These are phyloP conservation scores for Rhyacophila evoluta DNA, from an alignment of 2,888 invertebrate species.

Conservation along the genomic window DNA sequence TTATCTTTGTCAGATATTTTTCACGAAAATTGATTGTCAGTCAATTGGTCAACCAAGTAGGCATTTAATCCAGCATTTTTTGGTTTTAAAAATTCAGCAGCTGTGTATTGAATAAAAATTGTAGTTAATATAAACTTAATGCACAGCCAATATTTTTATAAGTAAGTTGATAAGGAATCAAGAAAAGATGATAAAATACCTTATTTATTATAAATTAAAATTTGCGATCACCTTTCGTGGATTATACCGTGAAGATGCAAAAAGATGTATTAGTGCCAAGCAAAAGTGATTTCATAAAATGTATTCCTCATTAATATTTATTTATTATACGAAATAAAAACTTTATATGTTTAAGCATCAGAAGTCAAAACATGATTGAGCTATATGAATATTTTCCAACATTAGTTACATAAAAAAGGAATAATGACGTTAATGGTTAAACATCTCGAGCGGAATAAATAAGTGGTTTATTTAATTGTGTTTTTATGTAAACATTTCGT, in stretches of 20 bases:
- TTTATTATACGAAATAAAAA: not conserved
- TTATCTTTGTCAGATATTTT: too few species aligned
- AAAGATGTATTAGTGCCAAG: not conserved
- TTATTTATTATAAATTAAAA: too few species aligned
- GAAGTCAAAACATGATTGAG: not conserved
- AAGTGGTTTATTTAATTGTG: not conserved
- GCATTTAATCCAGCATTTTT: too few species aligned
- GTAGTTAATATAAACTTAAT: too few species aligned
- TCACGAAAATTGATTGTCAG: too few species aligned
- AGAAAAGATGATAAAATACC: too few species aligned
- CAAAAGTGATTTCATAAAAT: not conserved
- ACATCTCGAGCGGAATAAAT: not conserved
- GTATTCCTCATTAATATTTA: conserved; percentile 2
- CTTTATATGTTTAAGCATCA: not conserved
- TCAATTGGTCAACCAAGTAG: too few species aligned
- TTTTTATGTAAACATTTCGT: not conserved
- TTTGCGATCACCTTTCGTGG: not conserved
- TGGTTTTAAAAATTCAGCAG: too few species aligned
- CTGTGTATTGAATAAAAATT: too few species aligned
- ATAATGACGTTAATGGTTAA: not conserved
- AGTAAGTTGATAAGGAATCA: too few species aligned
- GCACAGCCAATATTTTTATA: too few species aligned
- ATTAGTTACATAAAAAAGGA: not conserved
- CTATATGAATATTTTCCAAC: not conserved
- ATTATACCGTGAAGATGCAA: not conserved